Evolutionary conservation across 2,888 invertebrate genomes (phyloP).

Genomic region (Calameuta pallipes): DNA sequence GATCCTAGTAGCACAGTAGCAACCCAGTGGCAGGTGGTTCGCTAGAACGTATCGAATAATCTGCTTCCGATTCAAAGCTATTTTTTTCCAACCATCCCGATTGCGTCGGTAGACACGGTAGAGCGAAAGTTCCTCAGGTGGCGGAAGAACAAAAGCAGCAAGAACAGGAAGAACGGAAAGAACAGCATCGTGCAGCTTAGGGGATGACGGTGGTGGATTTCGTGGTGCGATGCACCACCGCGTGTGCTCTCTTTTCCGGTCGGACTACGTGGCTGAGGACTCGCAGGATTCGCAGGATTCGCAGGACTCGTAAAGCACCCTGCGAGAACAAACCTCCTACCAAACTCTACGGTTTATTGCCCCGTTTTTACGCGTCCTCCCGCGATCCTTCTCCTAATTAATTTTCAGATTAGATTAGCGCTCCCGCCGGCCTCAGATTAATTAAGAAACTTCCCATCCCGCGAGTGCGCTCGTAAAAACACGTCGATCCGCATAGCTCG

Average conservation of each 20-base stretch:
- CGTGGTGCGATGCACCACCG: neutral
- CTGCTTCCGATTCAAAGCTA: no score
- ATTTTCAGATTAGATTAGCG: slow-evolving; percentile 6
- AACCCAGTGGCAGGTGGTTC: no score
- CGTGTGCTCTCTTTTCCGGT: slow-evolving; percentile 28
- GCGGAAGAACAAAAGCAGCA: no score
- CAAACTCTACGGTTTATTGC: neutral
- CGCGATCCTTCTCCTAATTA: slow-evolving; percentile 4
- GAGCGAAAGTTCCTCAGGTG: no score
- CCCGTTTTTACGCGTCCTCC: neutral
- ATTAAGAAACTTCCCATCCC: neutral
- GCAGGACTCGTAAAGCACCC: neutral
- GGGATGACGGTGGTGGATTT: no score
- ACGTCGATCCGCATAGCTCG: no score
- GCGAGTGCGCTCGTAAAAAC: slow-evolving; percentile 1
- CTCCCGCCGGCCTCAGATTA: neutral
- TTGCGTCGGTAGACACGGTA: no score
- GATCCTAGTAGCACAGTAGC: no score
- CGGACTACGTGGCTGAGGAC: neutral
- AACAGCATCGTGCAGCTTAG: no score
- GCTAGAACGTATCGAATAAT: no score
- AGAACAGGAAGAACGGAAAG: no score
- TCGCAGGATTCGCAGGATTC: neutral
- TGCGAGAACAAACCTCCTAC: neutral
- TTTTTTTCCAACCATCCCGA: no score